Evolutionary conservation across 2,888 invertebrate genomes (phyloP), one percentile per base, ranked within the genome.

Genomic region (Stenoptilia bipunctidactyla): DNA sequence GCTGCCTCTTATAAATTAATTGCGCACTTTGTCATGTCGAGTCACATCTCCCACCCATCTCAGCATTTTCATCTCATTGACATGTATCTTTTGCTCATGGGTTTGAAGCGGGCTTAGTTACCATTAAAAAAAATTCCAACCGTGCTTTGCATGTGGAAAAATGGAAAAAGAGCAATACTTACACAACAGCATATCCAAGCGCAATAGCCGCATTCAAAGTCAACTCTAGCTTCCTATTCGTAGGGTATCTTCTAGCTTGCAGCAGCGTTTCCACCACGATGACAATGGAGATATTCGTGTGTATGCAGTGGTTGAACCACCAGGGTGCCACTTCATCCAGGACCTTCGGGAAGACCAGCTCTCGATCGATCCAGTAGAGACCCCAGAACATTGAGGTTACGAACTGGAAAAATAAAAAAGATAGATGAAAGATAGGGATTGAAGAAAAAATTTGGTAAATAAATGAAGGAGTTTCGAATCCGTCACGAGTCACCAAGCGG

Each of bases 271-370:
- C 87, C 1, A 84, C 45, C 2, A 79, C 44, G 1, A 87, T 50
- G 12, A 86, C 70, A 0, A 85, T 54, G 0, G 77, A 47, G 37
- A 87, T 86, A 51, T 82, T 77, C 1, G 86, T 85, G 58, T 88
- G 88, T 20, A 87, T 74, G 44, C 85, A 82, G 47, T 88, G 88
- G 65, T 88, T 88, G 55, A 87, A 72, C 85, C 86, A 87, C 62
- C 73, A 69, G 0, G 87, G 87, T 0, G 87, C 71, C 10, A 86
- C 66, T 38, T 60, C 53, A 49, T 87, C 87, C 52, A 85, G 73
- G 9, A 75, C 63, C 41, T 53, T 48, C 0, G 87, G 87, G 59
- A 86, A 87, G 20, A 87, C 85, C 52, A 87, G 68, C 61, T 87
- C 86, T 0, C 87, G 70, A 52, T 88, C 85, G 35, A 85, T 71